phyloP scores from a whole-genome alignment of 2,113 vertebrate species.

The Myodes glareolus region DNA sequence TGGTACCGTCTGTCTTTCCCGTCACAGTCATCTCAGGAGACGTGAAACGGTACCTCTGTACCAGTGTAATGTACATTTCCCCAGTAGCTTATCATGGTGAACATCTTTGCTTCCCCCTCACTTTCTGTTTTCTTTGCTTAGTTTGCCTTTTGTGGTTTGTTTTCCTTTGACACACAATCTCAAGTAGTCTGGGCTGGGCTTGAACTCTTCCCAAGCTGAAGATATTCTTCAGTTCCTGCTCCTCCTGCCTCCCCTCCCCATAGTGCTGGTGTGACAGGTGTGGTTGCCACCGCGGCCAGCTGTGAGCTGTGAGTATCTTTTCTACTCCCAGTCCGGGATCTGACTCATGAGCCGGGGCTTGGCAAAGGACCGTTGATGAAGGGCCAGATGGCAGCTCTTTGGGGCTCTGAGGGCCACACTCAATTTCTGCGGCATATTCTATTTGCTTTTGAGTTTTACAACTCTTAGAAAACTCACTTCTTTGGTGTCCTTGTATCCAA shows the following conservation, averaged over 20 bases:
- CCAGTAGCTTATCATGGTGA: accelerated
- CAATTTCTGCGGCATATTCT: not conserved
- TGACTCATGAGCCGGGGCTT: not conserved
- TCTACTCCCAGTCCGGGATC: not conserved
- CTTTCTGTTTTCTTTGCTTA: not conserved
- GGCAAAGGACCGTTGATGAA: not conserved
- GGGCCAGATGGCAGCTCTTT: not conserved
- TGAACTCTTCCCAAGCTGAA: not conserved
- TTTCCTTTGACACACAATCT: not conserved
- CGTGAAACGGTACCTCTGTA: not conserved
- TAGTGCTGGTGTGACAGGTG: not conserved
- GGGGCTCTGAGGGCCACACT: not conserved
- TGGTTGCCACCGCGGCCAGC: not conserved
- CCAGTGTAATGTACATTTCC: accelerated
- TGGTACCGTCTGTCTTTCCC: not conserved
- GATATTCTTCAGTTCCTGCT: not conserved
- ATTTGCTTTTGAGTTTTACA: not conserved
- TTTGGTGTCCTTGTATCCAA: not conserved
- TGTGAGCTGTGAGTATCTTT: not conserved
- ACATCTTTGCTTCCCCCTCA: accelerated
- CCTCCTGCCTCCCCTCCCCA: not conserved
- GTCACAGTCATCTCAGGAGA: not conserved
- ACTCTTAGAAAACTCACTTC: not conserved
- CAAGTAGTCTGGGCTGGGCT: not conserved
- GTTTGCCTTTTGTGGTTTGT: not conserved